Conservation (phyloP, 2,888 invertebrate genomes). For the Iselma pallidipennis region DNA sequence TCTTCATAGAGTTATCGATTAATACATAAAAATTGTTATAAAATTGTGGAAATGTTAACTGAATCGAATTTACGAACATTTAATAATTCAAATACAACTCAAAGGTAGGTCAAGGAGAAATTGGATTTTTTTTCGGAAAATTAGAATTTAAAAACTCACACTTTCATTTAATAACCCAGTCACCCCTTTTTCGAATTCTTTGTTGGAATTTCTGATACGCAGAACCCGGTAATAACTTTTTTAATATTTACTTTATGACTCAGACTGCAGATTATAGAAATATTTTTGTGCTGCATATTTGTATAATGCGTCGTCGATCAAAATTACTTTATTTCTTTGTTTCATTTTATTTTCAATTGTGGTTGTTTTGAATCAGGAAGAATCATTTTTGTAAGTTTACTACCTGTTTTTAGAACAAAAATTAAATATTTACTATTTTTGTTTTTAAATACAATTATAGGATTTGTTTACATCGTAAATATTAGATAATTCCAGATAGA, state of each 20-base stretch:
- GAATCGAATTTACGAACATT: conserved; percentile 13
- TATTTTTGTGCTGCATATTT: conserved; percentile 1
- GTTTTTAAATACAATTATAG: neutral
- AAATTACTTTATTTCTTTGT: neutral
- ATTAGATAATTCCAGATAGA: neutral
- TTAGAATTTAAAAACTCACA: neutral
- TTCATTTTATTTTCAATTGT: neutral
- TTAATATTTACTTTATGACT: too few relatives aligned
- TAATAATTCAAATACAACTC: neutral
- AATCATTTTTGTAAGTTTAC: too few relatives aligned
- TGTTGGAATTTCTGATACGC: neutral
- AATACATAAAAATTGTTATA: neutral
- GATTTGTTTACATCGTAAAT: neutral
- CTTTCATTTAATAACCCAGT: neutral
- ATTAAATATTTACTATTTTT: neutral
- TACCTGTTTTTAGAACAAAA: neutral
- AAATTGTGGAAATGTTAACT: conserved; percentile 16
- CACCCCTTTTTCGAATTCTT: too few relatives aligned
- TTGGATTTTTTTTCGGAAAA: too few relatives aligned
- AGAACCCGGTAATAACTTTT: too few relatives aligned
- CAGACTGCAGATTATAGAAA: too few relatives aligned
- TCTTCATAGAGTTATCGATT: neutral
- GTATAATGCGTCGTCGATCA: conserved; percentile 7
- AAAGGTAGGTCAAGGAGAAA: conserved; percentile 5
- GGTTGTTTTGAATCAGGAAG: too few relatives aligned